Evolutionary conservation across 2,113 vertebrate species (phyloP), one percentile per base, ranked within the genome.

Genomic region (Cavia porcellus): DNA sequence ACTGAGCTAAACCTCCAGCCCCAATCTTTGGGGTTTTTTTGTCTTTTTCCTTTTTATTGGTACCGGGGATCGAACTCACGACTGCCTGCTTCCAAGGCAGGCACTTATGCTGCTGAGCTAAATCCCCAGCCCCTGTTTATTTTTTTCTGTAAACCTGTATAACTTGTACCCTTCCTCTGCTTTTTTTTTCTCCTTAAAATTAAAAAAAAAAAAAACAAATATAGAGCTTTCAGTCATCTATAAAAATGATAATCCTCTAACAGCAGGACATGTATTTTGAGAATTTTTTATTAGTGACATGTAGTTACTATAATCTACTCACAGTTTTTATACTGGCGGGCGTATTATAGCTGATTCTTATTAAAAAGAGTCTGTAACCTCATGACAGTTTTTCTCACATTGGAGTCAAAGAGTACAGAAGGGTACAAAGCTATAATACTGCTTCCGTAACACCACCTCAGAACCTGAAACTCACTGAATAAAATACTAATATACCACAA

Each of bases 401-500:
- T 24, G 28, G 72, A 94, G 45, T 66, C 35, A 90, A 91, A 75
- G 22, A 30, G 50, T 42, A 59, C 10, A 92, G 47, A 86, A 42
- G 50, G 45, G n/a, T 25, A 45, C 47, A 61, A 84, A 74, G 42
- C 42, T 62, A 19, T 22, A 45, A 7, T 10, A 28, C 10, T 52
- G 24, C 32, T 42, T 81, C 47, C 13, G 19, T 22, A 59, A 30
- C 13, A 82, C 42, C 35, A 35, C 45, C 59, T 96, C 50, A 85
- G 84, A 92, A 75, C 50, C 55, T 92, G 42, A 85, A 62, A 68
- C 32, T 87, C n/a, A 24, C 3, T 13, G 70, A 87, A 64, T 14
- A 92, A 92, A 95, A 92, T 66, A 82, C 42, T 66, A 72, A 92
- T 28, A 92, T 82, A 68, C 75, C 12, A 35, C 28, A 64, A 24